These are phyloP conservation scores for Cyanoramphus novaezelandiae DNA, from an alignment of 2,113 vertebrate species.

Conservation along the genomic window DNA sequence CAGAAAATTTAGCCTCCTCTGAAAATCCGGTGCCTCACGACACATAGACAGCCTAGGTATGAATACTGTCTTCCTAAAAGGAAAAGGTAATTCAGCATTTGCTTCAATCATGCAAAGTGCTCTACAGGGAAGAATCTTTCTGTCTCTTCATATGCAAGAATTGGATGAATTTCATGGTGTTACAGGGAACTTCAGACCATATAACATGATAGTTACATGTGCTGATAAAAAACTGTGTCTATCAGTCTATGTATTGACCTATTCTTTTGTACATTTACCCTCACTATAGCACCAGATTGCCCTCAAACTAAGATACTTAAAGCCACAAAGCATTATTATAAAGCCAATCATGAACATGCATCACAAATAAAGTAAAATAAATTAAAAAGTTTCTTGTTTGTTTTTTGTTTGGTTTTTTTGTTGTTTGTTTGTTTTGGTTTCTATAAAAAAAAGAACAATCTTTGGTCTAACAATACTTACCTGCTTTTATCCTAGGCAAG, in stretches of 20 bases:
- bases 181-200: not conserved
- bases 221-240: not conserved
- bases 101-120: not conserved
- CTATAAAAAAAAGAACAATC: not conserved
- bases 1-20: not conserved
- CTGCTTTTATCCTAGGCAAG: not conserved
- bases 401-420: no score
- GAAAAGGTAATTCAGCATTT: not conserved
- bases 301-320: not conserved
- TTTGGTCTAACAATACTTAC: not conserved
- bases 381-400: rapidly evolving
- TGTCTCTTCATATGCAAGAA: not conserved
- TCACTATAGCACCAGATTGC: not conserved
- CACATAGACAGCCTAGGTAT: not conserved
- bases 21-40: not conserved
- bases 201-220: not conserved
- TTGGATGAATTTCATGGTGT: not conserved
- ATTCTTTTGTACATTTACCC: not conserved
- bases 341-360: not conserved
- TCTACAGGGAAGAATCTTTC: not conserved
- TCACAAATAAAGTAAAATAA: not conserved
- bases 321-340: not conserved
- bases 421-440: not conserved
- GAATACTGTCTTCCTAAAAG: not conserved
- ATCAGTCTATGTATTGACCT: not conserved